phyloP scores from a whole-genome alignment of 1,140 invertebrate genomes.

The Hyposmocoma kahamanoa region DNA sequence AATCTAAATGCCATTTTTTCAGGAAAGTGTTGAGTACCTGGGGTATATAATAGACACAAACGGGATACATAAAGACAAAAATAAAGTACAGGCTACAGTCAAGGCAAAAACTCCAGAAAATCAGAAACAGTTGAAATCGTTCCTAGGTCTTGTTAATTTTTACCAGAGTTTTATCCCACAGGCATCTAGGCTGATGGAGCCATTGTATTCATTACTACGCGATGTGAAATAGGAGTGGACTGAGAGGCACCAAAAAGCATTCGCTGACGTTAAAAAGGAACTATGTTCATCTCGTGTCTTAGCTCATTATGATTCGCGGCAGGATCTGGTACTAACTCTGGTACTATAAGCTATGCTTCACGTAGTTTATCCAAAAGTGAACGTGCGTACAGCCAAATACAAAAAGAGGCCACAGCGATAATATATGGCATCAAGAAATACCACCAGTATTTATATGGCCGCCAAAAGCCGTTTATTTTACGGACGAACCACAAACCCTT shows the following conservation, averaged over 20 bases:
- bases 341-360: neutral
- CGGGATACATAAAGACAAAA: neutral
- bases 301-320: too few species aligned
- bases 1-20: neutral
- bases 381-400: neutral
- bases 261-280: too few species aligned
- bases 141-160: too few species aligned
- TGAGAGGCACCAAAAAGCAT: too few species aligned
- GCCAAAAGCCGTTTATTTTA: constrained; percentile 4
- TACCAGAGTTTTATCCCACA: too few species aligned
- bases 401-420: constrained; percentile 7
- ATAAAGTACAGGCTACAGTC: neutral
- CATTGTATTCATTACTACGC: too few species aligned
- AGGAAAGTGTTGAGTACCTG: neutral
- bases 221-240: too few species aligned
- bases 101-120: too few species aligned
- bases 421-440: neutral
- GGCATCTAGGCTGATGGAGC: too few species aligned
- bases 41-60: neutral
- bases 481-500: neutral
- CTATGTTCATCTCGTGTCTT: too few species aligned
- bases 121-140: too few species aligned
- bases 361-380: neutral
- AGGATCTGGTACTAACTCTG: neutral
- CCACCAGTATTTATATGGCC: constrained; percentile 1